phyloP scores from a whole-genome alignment of 2,888 invertebrate species.

The Chrysolina oricalcia region DNA sequence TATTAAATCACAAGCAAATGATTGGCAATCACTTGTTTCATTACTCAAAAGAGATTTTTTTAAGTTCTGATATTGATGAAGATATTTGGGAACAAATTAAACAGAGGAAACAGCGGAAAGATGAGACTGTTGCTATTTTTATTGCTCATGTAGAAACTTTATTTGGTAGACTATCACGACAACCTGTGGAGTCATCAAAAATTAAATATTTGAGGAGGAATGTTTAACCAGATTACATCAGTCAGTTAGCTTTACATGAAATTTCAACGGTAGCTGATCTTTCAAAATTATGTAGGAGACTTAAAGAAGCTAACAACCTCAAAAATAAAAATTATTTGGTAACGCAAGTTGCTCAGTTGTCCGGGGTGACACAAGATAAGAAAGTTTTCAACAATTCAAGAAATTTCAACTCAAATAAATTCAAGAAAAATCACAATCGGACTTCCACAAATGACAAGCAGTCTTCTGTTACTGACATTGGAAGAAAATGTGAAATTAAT shows the following conservation, averaged over 20 bases:
- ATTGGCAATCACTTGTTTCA: neutral
- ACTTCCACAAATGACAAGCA: neutral
- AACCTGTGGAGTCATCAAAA: conserved; percentile 27
- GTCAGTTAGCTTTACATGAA: conserved; percentile 30
- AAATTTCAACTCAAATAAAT: no score
- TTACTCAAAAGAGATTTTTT: conserved; percentile 30
- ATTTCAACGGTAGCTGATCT: conserved; percentile 23
- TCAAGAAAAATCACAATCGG: neutral
- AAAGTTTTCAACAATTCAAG: no score
- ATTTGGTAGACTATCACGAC: conserved; percentile 29
- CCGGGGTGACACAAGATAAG: no score
- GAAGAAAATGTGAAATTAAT: neutral
- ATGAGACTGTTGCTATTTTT: conserved; percentile 31
- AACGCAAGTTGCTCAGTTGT: no score
- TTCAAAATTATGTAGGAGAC: conserved; percentile 27
- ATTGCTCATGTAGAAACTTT: conserved; percentile 28
- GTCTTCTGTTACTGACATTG: neutral
- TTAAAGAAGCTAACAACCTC: conserved; percentile 31
- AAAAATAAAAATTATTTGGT: neutral
- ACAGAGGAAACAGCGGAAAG: conserved; percentile 22
- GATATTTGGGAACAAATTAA: conserved; percentile 37
- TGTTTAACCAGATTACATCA: conserved; percentile 25
- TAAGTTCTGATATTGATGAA: conserved; percentile 22
- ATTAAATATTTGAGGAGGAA: conserved; percentile 28
- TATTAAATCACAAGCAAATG: neutral